Conservation (phyloP, 2,888 invertebrate genomes). For the Chrysolina americana region DNA sequence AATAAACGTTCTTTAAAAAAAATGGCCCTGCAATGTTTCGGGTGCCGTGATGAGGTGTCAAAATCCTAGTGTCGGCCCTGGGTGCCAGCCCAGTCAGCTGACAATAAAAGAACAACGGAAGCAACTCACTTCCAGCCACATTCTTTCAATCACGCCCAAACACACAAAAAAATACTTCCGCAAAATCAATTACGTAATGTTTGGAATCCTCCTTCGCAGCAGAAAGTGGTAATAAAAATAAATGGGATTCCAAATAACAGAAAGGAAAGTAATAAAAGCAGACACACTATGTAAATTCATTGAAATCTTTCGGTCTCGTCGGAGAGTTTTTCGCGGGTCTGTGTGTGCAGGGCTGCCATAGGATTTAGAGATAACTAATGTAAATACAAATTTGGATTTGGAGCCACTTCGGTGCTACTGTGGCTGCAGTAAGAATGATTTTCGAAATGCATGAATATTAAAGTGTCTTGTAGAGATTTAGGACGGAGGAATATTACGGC, state of each 20-base stretch:
- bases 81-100: not conserved
- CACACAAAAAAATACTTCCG: conserved; percentile 13
- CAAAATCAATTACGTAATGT: conserved; percentile 55
- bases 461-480: conserved; percentile 21
- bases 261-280: conserved; percentile 57
- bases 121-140: not conserved
- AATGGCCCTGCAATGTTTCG: too few species aligned
- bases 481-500: conserved; percentile 1
- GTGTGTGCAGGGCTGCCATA: conserved; percentile 25
- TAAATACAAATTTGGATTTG: conserved; percentile 63
- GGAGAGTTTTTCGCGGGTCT: conserved; percentile 13
- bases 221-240: conserved; percentile 53
- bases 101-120: not conserved
- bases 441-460: conserved; percentile 52
- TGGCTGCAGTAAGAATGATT: conserved; percentile 54
- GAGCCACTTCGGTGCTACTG: conserved; percentile 42
- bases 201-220: conserved; percentile 38
- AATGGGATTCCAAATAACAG: conserved; percentile 56
- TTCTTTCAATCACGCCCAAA: conserved; percentile 17
- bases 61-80: too few species aligned
- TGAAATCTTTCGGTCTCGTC: conserved; percentile 60
- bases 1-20: too few species aligned
- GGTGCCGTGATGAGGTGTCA: too few species aligned
- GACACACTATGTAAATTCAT: conserved; percentile 63
- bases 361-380: conserved; percentile 64